These are phyloP conservation scores for Coregonus ussuriensis DNA, from an alignment of 2,797 vertebrate species.

Conservation along the genomic window DNA sequence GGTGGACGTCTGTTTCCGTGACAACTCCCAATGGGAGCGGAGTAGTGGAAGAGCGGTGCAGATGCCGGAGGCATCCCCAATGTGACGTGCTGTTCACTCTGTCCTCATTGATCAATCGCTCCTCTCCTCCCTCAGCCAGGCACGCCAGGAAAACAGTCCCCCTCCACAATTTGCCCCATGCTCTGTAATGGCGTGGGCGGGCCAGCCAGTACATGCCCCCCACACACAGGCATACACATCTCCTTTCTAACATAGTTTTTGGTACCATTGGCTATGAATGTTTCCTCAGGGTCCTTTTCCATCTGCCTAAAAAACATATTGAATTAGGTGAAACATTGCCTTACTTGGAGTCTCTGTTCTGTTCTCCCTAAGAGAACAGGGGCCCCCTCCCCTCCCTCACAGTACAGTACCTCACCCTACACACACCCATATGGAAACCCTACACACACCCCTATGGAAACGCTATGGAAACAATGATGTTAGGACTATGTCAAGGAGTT, in stretches of 20 bases:
- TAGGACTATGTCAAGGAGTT: not conserved
- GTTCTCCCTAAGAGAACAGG: not conserved
- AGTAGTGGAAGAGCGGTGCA: not conserved
- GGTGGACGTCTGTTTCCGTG: slow-evolving; percentile 4
- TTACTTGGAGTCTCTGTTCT: not conserved
- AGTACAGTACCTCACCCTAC: no score
- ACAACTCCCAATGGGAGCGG: not conserved
- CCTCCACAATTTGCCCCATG: not conserved
- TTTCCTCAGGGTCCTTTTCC: not conserved
- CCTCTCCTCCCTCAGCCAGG: no score
- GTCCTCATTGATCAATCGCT: not conserved
- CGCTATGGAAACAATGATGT: not conserved
- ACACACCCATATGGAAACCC: not conserved
- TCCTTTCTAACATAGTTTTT: not conserved
- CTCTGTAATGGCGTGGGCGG: no score
- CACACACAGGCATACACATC: not conserved
- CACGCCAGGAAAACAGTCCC: not conserved
- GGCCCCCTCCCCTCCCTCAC: no score
- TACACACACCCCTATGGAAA: not conserved
- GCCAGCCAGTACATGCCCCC: no score
- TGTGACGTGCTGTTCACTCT: not conserved
- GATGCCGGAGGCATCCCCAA: not conserved
- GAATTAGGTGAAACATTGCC: not conserved
- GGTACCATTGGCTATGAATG: not conserved
- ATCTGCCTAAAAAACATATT: not conserved